Evolutionary conservation across 2,888 invertebrate genomes (phyloP), one percentile per base, ranked within the genome.

Genomic region (Chromoteleia sp.): DNA sequence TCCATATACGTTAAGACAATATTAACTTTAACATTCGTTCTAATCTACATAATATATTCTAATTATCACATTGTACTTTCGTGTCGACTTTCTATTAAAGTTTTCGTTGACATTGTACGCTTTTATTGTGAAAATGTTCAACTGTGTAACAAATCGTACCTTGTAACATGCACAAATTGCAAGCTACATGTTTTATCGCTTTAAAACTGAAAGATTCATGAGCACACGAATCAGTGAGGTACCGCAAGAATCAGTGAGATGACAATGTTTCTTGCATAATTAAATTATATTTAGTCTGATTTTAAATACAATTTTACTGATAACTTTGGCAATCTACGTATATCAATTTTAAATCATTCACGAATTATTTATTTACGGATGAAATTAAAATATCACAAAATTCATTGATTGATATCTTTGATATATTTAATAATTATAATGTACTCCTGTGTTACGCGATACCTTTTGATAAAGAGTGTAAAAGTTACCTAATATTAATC

Each of bases 161-260:
- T n/a, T n/a, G n/a, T n/a, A n/a, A 25, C 2, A 25, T 43, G 21
- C n/a, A 14, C 41, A 8, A 15, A 30, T 14, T 45, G 14, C 29
- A 12, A 45, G 15, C 15, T 48, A 19, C 63, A 33, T 43, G 33
- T 63, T 29, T 48, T 15, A 48, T 33, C 48, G 33, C 48, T 33
- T 17, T 19, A 33, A 45, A 19, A 30, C 19, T 33, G 43, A 45
- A 63, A 29, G 33, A 63, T 63, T 63, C 48, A 63, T 63, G 33
- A 33, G 7, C 48, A 48, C 19, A 7, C 48, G 12, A 63, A 48
- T 48, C 48, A 33, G n/a, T n/a, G 12, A 33, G 48, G 33, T 48
- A 48, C 63, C 63, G 33, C 63, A 63, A 63, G 19, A 33, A 33
- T 8, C 33, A 12, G 33, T 48, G 33, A 33, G 25, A 33, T 7